A percentile compares a stretch with the other conserved stretches of the same genome.
Evolutionary conservation across 2,888 invertebrate species (phyloP).

Genomic region (Ophioninae sp.): DNA sequence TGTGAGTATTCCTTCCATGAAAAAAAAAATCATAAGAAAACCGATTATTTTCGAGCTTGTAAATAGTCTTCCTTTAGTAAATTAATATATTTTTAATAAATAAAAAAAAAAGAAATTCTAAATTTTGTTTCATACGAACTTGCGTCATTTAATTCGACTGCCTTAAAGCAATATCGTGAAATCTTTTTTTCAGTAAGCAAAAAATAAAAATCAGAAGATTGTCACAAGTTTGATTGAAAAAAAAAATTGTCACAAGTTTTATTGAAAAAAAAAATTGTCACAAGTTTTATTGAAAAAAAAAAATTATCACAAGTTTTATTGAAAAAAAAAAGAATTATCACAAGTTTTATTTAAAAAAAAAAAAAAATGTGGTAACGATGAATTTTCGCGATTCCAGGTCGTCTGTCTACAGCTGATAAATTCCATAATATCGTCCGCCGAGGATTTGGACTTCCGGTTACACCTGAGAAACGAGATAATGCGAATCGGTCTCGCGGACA

Average conservation of each 20-base stretch:
- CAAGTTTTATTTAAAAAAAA: background rate
- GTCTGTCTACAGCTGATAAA: constrained; percentile 97
- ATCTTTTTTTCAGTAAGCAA: too few species aligned
- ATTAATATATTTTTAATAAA: too few species aligned
- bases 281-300: too few species aligned
- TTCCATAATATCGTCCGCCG: constrained; percentile 92
- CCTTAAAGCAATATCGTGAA: too few species aligned
- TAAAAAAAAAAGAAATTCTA: too few species aligned
- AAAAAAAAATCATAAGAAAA: too few species aligned
- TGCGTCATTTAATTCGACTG: too few species aligned
- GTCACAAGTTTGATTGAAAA: background rate
- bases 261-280: too few species aligned
- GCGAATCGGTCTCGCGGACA: constrained; percentile 94
- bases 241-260: background rate
- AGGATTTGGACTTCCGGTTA: constrained; percentile 95
- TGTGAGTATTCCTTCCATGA: too few species aligned
- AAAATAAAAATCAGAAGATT: background rate
- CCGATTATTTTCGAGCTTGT: too few species aligned
- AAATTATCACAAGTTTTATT: background rate
- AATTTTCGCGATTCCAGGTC: constrained; percentile 82
- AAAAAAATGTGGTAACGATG: constrained; percentile 10
- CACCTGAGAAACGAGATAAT: constrained; percentile 98
- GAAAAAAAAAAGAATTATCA: background rate
- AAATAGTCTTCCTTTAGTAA: too few species aligned
- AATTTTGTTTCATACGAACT: too few species aligned